A percentile compares a stretch with the other conserved stretches of the same genome.
These are phyloP conservation scores for Synanthedon tipuliformis DNA, from an alignment of 2,888 invertebrate genomes.

Conservation along the genomic window DNA sequence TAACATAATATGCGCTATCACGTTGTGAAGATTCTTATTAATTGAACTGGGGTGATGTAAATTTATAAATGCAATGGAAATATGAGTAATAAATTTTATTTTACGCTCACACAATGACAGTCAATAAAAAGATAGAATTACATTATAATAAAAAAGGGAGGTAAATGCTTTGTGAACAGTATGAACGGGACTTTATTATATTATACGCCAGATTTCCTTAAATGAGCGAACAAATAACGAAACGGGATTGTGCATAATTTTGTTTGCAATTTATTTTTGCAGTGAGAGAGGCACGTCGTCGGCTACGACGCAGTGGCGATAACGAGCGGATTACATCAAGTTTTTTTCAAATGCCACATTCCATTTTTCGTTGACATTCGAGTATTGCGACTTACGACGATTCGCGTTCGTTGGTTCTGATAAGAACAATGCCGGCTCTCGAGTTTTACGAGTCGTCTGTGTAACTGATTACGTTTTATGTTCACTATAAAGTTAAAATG, in stretches of 20 bases:
- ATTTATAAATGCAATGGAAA: too few species aligned
- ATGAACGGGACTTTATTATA: conserved; percentile 1
- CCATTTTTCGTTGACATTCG: conserved; percentile 4
- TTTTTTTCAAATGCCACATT: neutral
- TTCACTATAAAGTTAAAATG: too few species aligned
- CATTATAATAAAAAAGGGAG: too few species aligned
- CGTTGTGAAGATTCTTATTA: too few species aligned
- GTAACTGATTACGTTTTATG: too few species aligned
- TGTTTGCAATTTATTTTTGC: conserved; percentile 4
- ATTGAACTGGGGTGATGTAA: too few species aligned
- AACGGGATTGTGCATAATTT: conserved; percentile 4
- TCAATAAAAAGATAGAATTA: too few species aligned
- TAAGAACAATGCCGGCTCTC: conserved; percentile 10
- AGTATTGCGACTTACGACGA: neutral
- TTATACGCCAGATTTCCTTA: conserved; percentile 8
- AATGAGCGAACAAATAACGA: conserved; percentile 16
- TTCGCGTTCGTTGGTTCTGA: conserved; percentile 5
- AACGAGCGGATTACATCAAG: conserved; percentile 19
- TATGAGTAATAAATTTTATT: too few species aligned
- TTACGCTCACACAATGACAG: too few species aligned
- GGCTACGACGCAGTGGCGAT: conserved; percentile 17
- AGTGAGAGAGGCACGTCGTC: conserved; percentile 18
- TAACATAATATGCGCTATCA: too few species aligned
- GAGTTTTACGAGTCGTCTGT: conserved; percentile 8
- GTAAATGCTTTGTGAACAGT: conserved; percentile 1